Percentiles rank a stretch among this genome's conserved stretches.
Conservation (phyloP, 2,797 vertebrate species). For the Cynodonichthys magdalenae region DNA sequence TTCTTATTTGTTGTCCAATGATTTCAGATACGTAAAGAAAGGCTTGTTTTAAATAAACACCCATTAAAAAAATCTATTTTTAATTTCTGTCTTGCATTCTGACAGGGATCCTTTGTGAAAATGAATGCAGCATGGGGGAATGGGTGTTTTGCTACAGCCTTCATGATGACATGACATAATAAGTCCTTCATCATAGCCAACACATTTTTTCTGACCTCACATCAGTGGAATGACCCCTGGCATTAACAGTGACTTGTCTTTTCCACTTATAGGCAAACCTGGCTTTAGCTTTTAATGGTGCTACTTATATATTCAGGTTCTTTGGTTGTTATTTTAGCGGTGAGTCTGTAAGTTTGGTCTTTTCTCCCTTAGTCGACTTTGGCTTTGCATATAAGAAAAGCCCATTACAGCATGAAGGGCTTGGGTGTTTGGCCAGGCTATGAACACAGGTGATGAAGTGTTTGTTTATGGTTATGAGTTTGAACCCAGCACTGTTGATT, state of each 20-base stretch:
- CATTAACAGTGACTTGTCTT: constrained; percentile 71
- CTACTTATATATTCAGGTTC: constrained; percentile 57
- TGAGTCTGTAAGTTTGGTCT: constrained; percentile 60
- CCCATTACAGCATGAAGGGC: constrained; percentile 73
- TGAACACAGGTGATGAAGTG: constrained; percentile 77
- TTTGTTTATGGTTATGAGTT: constrained; percentile 82
- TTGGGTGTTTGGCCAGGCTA: constrained; percentile 71
- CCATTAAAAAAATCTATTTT: constrained; percentile 32
- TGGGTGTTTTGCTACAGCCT: constrained; percentile 48
- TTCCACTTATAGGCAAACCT: constrained; percentile 62
- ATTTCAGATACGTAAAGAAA: constrained; percentile 42
- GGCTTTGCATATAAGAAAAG: constrained; percentile 61
- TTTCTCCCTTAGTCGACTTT: constrained; percentile 55
- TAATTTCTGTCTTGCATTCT: constrained; percentile 24
- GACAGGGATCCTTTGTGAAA: constrained; percentile 15
- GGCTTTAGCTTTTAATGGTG: constrained; percentile 55
- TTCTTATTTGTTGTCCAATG: constrained; percentile 26
- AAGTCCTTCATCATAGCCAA: constrained; percentile 54
- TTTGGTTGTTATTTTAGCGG: constrained; percentile 70
- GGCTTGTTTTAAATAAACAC: constrained; percentile 40
- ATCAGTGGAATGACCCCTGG: constrained; percentile 48
- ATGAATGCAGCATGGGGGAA: constrained; percentile 31
- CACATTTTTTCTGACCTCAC: constrained; percentile 61
- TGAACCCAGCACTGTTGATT: constrained; percentile 75
- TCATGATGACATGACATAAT: constrained; percentile 57